Conservation (phyloP, 2,888 invertebrate species). For the Drosophila affinis region DNA sequence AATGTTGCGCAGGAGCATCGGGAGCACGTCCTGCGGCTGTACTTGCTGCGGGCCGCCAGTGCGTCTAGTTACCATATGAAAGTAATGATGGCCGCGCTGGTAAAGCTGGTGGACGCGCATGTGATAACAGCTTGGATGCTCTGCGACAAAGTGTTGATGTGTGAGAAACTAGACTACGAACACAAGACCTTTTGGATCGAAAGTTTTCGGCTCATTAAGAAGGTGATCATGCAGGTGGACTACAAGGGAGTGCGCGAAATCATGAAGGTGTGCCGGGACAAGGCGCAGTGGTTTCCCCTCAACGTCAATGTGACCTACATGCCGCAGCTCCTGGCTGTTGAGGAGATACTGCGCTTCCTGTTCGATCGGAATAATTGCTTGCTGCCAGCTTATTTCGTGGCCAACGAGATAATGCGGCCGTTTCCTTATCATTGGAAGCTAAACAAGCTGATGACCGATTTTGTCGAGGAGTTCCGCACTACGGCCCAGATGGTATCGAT, state of each 20-base stretch:
- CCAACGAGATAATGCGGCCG: slow-evolving; percentile 95
- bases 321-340: slow-evolving; percentile 91
- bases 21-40: slow-evolving; percentile 90
- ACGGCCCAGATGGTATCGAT: slow-evolving; percentile 98
- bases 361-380: slow-evolving; percentile 96
- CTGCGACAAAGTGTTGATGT: slow-evolving; percentile 93
- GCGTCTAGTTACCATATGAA: slow-evolving; percentile 91
- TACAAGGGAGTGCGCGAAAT: slow-evolving; percentile 97
- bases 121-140: slow-evolving; percentile 92
- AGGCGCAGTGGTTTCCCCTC: slow-evolving; percentile 91
- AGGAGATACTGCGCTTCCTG: slow-evolving; percentile 93
- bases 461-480: slow-evolving; percentile 96
- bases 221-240: slow-evolving; percentile 95
- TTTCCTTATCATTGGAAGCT: slow-evolving; percentile 93
- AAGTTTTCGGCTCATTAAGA: slow-evolving; percentile 92
- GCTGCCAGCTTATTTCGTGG: slow-evolving; percentile 96
- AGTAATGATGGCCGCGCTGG: slow-evolving; percentile 90
- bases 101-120: slow-evolving; percentile 89
- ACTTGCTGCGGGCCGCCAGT: slow-evolving; percentile 89
- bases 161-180: slow-evolving; percentile 91
- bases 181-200: slow-evolving; percentile 95
- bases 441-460: slow-evolving; percentile 92
- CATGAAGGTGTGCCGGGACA: slow-evolving; percentile 96
- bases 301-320: slow-evolving; percentile 91
- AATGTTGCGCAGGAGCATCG: slow-evolving; percentile 89